Conservation (phyloP, 2,797 vertebrate genomes). For the Xiphorhynchus erythropygius region DNA sequence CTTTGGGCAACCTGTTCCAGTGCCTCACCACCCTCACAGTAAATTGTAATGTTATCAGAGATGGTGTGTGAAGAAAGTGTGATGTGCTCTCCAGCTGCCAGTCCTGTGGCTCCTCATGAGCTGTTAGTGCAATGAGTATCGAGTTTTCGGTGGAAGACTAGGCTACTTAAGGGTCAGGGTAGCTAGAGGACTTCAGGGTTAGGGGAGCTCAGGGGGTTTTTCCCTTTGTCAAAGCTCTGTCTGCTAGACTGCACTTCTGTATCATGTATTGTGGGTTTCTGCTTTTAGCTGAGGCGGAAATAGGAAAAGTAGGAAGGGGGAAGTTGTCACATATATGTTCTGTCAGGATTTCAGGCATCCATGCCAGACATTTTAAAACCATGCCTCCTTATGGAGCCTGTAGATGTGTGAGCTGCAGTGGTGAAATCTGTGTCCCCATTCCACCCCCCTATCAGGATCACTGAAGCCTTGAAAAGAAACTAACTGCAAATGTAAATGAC, state of each 20-base stretch:
- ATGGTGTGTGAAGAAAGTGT: not conserved
- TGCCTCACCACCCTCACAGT: not conserved
- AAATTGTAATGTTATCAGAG: not conserved
- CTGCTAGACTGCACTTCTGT: not conserved
- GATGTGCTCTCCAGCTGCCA: not conserved
- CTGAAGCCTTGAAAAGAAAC: constrained; percentile 48
- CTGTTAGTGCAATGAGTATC: not conserved
- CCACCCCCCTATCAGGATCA: not conserved
- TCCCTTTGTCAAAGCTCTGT: not conserved
- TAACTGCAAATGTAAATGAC: constrained; percentile 56
- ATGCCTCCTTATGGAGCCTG: not conserved
- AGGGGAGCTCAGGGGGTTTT: not conserved
- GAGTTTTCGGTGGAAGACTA: not conserved
- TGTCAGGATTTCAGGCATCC: not conserved
- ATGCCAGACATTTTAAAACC: not conserved
- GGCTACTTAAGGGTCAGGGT: not conserved
- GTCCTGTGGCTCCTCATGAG: not conserved
- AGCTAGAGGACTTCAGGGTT: not conserved
- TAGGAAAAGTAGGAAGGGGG: not conserved
- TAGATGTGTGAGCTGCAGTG: not conserved
- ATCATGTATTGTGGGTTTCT: not conserved
- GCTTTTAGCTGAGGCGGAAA: not conserved
- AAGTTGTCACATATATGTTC: not conserved
- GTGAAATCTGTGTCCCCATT: not conserved
- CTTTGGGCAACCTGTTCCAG: not conserved